A percentile compares a stretch with the other conserved stretches of the same genome.
Conservation (phyloP, 2,888 invertebrate species). For the Cephus spinipes region DNA sequence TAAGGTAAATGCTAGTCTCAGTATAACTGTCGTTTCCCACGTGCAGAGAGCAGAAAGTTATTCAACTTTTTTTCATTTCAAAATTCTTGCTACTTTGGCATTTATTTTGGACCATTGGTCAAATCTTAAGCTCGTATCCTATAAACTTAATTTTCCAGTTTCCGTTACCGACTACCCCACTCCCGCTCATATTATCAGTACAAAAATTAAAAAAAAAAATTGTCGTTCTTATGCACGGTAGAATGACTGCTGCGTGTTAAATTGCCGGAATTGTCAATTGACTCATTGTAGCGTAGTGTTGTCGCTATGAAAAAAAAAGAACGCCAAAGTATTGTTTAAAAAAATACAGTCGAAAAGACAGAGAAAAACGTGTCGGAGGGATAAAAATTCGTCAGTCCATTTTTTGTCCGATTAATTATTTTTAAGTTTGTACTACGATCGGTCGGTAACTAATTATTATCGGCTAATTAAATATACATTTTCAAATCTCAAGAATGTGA, state of each 20-base stretch:
- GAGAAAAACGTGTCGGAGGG: not conserved
- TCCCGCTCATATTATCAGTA: not conserved
- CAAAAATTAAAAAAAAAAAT: not conserved
- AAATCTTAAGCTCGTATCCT: conserved; percentile 18
- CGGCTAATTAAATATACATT: not conserved
- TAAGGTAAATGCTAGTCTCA: conserved; percentile 17
- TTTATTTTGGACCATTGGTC: conserved; percentile 21
- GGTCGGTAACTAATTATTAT: not conserved
- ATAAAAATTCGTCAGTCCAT: not conserved
- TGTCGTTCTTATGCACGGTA: not conserved
- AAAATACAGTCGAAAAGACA: not conserved
- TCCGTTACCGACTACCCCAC: not conserved
- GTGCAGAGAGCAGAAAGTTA: not conserved
- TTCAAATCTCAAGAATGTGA: not conserved
- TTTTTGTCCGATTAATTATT: not conserved
- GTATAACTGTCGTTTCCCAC: conserved; percentile 8
- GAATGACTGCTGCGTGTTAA: not conserved
- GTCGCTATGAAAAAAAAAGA: not conserved
- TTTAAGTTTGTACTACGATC: not conserved
- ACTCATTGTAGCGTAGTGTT: not conserved
- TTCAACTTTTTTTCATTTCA: not conserved
- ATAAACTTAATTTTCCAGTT: not conserved
- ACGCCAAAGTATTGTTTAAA: not conserved
- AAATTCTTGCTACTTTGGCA: conserved; percentile 23
- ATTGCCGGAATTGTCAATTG: not conserved